Conservation (phyloP, 2,113 vertebrate genomes). For the Poeciliopsis retropinna region DNA sequence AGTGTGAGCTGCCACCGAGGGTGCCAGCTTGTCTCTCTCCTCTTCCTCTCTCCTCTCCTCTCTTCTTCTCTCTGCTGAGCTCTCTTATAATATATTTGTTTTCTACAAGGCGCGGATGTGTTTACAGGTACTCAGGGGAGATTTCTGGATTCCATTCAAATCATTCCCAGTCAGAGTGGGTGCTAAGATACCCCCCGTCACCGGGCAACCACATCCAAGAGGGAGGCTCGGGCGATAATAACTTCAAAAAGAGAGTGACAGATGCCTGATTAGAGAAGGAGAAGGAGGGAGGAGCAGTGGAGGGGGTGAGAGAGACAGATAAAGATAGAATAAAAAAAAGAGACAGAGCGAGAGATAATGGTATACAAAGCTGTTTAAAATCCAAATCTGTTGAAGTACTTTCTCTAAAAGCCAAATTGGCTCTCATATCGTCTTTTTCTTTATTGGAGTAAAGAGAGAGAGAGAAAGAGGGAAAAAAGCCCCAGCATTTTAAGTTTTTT, state of each 20-base stretch:
- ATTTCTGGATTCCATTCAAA: slow-evolving; percentile 99
- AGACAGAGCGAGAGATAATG: slow-evolving; percentile 46
- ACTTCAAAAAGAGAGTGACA: slow-evolving; percentile 99
- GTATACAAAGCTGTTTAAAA: slow-evolving; percentile 96
- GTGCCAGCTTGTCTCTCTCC: slow-evolving; percentile 81
- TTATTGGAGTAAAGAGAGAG: slow-evolving; percentile 64
- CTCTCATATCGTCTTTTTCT: slow-evolving; percentile 80
- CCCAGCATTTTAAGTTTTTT: slow-evolving; percentile 32
- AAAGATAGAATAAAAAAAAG: slow-evolving; percentile 50
- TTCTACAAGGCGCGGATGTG: slow-evolving; percentile 98
- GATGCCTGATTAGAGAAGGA: slow-evolving; percentile 99
- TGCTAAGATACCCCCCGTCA: slow-evolving; percentile 99
- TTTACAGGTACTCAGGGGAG: slow-evolving; percentile 99
- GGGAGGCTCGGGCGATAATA: slow-evolving; percentile 99
- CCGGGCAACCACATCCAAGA: slow-evolving; percentile 99
- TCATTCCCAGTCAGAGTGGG: slow-evolving; percentile 99
- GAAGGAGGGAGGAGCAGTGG: slow-evolving; percentile 75
- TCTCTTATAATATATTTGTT: slow-evolving; percentile 92
- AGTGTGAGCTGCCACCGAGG: slow-evolving; percentile 80
- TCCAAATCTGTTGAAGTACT: slow-evolving; percentile 96
- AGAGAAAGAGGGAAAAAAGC: slow-evolving; percentile 16
- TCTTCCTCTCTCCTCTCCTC: slow-evolving; percentile 70
- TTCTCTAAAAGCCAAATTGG: slow-evolving; percentile 96
- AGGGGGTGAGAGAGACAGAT: slow-evolving; percentile 72
- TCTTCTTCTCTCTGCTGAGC: slow-evolving; percentile 61